Percentiles rank a stretch among this genome's conserved stretches.
Evolutionary conservation across 2,888 invertebrate species (phyloP).

Genomic region (Agonopterix arenella): DNA sequence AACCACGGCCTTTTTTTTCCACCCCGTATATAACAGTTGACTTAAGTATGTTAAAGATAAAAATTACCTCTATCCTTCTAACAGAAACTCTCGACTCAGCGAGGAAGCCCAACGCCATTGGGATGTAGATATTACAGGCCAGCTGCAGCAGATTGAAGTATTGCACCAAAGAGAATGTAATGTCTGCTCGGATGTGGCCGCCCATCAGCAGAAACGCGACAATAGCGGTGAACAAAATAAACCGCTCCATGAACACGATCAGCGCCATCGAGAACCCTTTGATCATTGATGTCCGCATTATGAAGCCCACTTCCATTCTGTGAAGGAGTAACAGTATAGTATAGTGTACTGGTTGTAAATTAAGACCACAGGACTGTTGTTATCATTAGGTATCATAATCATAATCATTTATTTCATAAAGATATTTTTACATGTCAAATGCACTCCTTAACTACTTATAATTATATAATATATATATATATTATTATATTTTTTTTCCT

Average conservation of each 20-base stretch:
- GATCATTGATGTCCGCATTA: slow-evolving; percentile 80
- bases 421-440: too few species aligned
- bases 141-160: slow-evolving; percentile 85
- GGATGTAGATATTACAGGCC: slow-evolving; percentile 80
- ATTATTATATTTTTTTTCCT: too few species aligned
- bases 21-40: too few species aligned
- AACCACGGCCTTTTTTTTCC: too few species aligned
- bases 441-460: too few species aligned
- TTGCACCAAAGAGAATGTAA: slow-evolving; percentile 86
- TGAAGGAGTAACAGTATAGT: slow-evolving; percentile 10
- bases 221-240: slow-evolving; percentile 88
- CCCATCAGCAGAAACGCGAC: slow-evolving; percentile 84
- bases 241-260: slow-evolving; percentile 89
- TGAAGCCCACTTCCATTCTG: slow-evolving; percentile 83
- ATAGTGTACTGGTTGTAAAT: too few species aligned
- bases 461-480: too few species aligned
- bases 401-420: too few species aligned
- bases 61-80: slow-evolving; percentile 78
- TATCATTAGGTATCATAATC: too few species aligned
- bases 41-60: neutral
- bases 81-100: slow-evolving; percentile 81
- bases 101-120: slow-evolving; percentile 74
- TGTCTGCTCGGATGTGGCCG: slow-evolving; percentile 76
- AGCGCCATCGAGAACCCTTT: slow-evolving; percentile 80
- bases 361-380: too few species aligned